phyloP scores from a whole-genome alignment of 2,113 vertebrate species.

The Prietella phreatophila region DNA sequence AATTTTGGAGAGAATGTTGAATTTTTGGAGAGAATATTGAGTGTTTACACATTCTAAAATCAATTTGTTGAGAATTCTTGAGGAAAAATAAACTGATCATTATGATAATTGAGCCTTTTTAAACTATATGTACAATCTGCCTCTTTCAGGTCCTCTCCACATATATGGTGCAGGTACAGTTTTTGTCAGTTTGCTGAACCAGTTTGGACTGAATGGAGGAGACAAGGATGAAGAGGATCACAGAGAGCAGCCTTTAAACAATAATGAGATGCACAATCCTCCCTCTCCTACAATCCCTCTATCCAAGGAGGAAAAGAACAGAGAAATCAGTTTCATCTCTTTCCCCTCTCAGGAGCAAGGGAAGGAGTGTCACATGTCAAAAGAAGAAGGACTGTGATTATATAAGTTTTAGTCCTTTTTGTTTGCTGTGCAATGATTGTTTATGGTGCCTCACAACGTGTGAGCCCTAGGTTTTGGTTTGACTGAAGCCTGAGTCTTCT shows the following conservation, averaged over 20 bases:
- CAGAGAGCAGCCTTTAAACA: slow-evolving; percentile 15
- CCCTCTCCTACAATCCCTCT: slow-evolving; percentile 63
- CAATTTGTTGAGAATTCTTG: background rate
- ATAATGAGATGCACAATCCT: slow-evolving; percentile 43
- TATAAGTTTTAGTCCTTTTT: background rate
- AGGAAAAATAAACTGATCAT: background rate
- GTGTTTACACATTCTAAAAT: background rate
- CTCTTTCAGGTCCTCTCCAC: slow-evolving; percentile 67
- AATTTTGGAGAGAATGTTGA: background rate
- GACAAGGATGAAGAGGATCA: slow-evolving; percentile 48
- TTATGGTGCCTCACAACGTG: slow-evolving; percentile 2
- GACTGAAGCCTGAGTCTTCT: background rate
- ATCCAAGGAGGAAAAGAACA: slow-evolving; percentile 67
- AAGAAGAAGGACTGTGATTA: slow-evolving; percentile 68
- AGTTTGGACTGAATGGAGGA: slow-evolving; percentile 55
- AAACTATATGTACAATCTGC: background rate
- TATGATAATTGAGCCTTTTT: background rate
- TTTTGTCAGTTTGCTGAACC: slow-evolving; percentile 72
- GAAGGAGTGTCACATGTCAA: slow-evolving; percentile 73
- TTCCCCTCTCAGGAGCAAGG: slow-evolving; percentile 76
- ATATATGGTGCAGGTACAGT: slow-evolving; percentile 72
- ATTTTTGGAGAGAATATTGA: background rate
- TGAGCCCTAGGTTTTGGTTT: slow-evolving; percentile 12
- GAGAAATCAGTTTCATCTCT: slow-evolving; percentile 59
- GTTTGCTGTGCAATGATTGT: background rate